Base-by-base conservation (phyloP, 2,113 vertebrate species). In the Gadus chalcogrammus region DNA sequence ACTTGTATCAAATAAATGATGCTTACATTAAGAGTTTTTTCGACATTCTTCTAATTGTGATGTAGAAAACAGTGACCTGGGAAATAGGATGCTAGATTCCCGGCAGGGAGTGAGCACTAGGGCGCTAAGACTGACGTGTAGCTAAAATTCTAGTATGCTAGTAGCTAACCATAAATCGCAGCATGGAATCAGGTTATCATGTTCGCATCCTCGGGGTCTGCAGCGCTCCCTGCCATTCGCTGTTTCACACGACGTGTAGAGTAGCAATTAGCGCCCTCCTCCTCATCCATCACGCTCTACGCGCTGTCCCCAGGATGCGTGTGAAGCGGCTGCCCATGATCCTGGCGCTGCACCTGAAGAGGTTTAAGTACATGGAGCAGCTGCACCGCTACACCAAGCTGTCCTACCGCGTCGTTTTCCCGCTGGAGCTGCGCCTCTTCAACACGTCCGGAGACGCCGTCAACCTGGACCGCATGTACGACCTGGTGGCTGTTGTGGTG, bases 311-410 rank as follows among this genome's bases (percentile, higher is more conserved):
- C 82, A 98, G 97, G 87, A 98, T 98, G 97, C 91, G 96, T 66
- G 97, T 98, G 4, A 98, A 98, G 88, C 97, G 96, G 81, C 90
- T 98, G 73, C 97, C 97, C 6, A 97, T 98, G 96, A 98, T 98
- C 78, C 87, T 98, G 88, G 97, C 97, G 0, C 92, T 98, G n/a
- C 97, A 98, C 81, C 93, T 98, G 62, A 98, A 98, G 89, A 91
- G 97, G 72, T 98, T 98, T 80, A 98, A 98, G 90, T 98, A 98
- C 71, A 98, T 98, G 97, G 97, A 98, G 82, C 96, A 98, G 75
- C 79, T 98, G 42, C 97, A 98, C 84, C 94, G 97, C 71, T 98
- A 98, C 67, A 98, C 97, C 61, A 98, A 98, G 89, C 94, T 98
- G 48, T 98, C 96, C 11, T 98, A 98, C 18, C 93, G 97, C 0